Base-by-base conservation (phyloP, 2,888 invertebrate genomes). In the Xestoiulus laeticollis region DNA sequence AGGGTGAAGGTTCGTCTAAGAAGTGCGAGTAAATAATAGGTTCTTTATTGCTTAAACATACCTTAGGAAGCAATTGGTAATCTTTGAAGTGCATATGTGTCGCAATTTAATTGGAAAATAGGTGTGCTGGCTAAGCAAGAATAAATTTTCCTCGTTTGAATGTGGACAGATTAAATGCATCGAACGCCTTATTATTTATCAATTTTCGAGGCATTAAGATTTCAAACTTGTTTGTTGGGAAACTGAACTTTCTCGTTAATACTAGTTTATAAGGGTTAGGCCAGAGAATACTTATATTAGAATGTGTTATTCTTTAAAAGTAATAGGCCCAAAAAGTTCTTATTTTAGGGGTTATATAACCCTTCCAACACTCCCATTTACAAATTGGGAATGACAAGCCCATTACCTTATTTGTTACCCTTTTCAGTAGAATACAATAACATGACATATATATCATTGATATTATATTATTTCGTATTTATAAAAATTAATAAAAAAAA, bases 181-280 rank as follows among this genome's bases (percentile, higher is more conserved):
- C 59, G 22, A 59, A 59, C 59, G 8, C 8, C 59, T 59, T 22
- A 59, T 59, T 59, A 59, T 59, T 59, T 59, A 59, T 59, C 59
- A 59, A 59, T 59, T 59, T 59, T n/a, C 59, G 59, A 59, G 59
- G n/a, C 59, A 59, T 59, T 59, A 59, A 22, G 59, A 59, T 59
- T 59, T 59, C 4, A 59, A 59, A 59, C 59, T 22, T 59, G 59
- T 59, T 59, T 59, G 22, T n/a, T 22, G 5, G 59, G 6, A 59
- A 59, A 22, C n/a, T 59, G 22, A 19, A 59, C 59, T 19, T 59
- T 59, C n/a, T 59, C 6, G 22, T n/a, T 59, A 59, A 22, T 59
- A 19, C 59, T 59, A 10, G 59, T 59, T 59, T 59, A n/a, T n/a
- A 5, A 22, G 22, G 59, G 22, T 38, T 59, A 59, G n/a, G n/a